These are phyloP conservation scores for Laspeyria flexula DNA, from an alignment of 2,888 invertebrate genomes.

Conservation along the genomic window DNA sequence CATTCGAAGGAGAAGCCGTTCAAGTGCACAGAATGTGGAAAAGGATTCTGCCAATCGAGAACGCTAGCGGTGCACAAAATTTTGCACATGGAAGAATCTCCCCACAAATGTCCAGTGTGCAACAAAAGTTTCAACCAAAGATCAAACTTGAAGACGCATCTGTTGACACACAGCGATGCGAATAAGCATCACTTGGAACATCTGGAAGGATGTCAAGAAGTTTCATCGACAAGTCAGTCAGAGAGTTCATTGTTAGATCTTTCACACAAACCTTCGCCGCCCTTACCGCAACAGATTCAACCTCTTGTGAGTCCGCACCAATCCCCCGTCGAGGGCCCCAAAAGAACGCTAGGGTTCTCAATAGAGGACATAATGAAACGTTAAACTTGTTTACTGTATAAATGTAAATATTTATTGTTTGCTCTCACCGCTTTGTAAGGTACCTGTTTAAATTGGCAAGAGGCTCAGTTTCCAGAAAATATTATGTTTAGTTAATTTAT, in stretches of 20 bases:
- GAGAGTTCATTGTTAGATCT: slow-evolving; percentile 84
- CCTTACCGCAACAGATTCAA: slow-evolving; percentile 59
- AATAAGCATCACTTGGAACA: slow-evolving; percentile 81
- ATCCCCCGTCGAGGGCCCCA: slow-evolving; percentile 74
- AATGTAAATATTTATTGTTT: slow-evolving; percentile 46
- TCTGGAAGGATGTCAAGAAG: slow-evolving; percentile 82
- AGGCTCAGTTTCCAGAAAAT: slow-evolving; percentile 36
- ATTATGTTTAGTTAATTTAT: slow-evolving; percentile 50
- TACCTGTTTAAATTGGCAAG: slow-evolving; percentile 44
- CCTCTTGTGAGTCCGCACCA: slow-evolving; percentile 62
- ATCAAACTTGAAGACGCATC: slow-evolving; percentile 95
- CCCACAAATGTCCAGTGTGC: slow-evolving; percentile 96
- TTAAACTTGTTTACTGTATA: slow-evolving; percentile 70
- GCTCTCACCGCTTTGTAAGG: slow-evolving; percentile 34
- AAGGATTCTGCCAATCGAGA: slow-evolving; percentile 99
- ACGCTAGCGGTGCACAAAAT: slow-evolving; percentile 98
- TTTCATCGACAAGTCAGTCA: slow-evolving; percentile 81
- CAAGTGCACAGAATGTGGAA: slow-evolving; percentile 98
- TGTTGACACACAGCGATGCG: slow-evolving; percentile 93
- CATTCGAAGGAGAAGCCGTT: slow-evolving; percentile 99
- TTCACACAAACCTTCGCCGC: slow-evolving; percentile 82
- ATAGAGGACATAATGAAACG: slow-evolving; percentile 96
- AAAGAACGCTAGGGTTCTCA: slow-evolving; percentile 90
- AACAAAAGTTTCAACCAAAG: slow-evolving; percentile 96
- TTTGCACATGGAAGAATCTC: slow-evolving; percentile 96